These are phyloP conservation scores for Hystrix brachyura DNA, from an alignment of 2,113 vertebrate genomes.

Conservation along the genomic window DNA sequence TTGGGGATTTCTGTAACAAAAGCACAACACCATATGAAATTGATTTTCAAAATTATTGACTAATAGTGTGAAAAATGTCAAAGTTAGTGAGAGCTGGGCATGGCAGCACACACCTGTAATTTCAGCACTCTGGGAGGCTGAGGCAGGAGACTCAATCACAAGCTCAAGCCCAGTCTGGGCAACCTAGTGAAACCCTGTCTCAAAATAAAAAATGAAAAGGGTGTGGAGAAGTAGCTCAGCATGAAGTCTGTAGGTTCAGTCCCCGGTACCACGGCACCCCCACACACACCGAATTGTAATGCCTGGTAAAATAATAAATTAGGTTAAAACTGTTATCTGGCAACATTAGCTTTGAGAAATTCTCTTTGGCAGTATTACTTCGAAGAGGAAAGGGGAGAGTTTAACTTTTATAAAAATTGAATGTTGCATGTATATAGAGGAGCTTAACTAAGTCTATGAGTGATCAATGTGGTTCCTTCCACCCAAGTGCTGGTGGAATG, in stretches of 20 bases:
- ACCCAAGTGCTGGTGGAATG: accelerated
- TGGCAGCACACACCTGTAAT: background rate
- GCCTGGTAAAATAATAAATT: background rate
- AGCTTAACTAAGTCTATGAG: accelerated
- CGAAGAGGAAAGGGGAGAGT: background rate
- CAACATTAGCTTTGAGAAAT: background rate
- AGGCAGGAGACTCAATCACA: background rate
- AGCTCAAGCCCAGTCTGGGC: background rate
- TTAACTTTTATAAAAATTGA: background rate
- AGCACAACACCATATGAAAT: background rate
- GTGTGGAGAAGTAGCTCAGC: background rate
- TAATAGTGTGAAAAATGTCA: background rate
- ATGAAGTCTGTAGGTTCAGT: background rate
- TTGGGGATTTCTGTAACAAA: background rate
- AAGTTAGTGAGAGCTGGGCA: background rate
- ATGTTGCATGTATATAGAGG: background rate
- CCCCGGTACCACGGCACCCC: background rate
- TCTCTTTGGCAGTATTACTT: background rate
- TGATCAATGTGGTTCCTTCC: background rate
- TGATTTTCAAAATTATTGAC: background rate
- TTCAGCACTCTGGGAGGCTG: background rate
- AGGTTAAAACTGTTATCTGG: background rate
- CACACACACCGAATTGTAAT: background rate
- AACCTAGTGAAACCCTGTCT: background rate
- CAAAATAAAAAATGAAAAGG: background rate